These are phyloP conservation scores for Sphenopsis melanotis DNA, from an alignment of 2,797 vertebrate genomes.

Conservation along the genomic window DNA sequence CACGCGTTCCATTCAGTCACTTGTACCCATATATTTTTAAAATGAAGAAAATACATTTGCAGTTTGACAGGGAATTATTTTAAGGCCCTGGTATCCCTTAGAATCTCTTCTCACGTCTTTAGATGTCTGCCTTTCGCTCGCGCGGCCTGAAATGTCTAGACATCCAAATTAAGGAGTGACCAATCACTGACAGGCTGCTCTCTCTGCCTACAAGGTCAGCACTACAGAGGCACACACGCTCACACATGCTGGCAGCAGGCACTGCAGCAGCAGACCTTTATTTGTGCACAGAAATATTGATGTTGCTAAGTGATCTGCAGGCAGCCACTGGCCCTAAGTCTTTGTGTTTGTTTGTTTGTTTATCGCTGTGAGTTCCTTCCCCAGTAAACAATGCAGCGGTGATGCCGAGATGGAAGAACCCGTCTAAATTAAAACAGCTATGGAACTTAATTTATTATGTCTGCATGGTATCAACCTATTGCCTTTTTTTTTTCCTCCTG, in stretches of 20 bases:
- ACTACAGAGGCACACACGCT: not conserved
- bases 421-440: slow-evolving; percentile 28
- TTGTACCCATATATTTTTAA: slow-evolving; percentile 56
- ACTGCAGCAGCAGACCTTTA: slow-evolving; percentile 60
- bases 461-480: slow-evolving; percentile 12
- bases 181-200: slow-evolving; percentile 57
- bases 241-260: not conserved
- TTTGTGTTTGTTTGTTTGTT: slow-evolving; percentile 67
- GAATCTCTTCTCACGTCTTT: slow-evolving; percentile 68
- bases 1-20: slow-evolving; percentile 30
- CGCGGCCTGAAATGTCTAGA: slow-evolving; percentile 68
- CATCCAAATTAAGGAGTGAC: slow-evolving; percentile 73
- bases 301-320: slow-evolving; percentile 73
- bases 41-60: slow-evolving; percentile 25
- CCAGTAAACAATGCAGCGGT: slow-evolving; percentile 57
- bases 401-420: slow-evolving; percentile 12
- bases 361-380: slow-evolving; percentile 41
- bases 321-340: slow-evolving; percentile 20
- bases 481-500: not conserved
- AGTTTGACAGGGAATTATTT: slow-evolving; percentile 50
- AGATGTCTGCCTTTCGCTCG: slow-evolving; percentile 63
- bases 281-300: slow-evolving; percentile 77
- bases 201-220: slow-evolving; percentile 60
- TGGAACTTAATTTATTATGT: slow-evolving; percentile 41
- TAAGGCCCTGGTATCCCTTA: slow-evolving; percentile 61